Percentiles rank a stretch among this genome's conserved stretches.
phyloP scores from a whole-genome alignment of 2,113 vertebrate species.

The Loxodonta africana region DNA sequence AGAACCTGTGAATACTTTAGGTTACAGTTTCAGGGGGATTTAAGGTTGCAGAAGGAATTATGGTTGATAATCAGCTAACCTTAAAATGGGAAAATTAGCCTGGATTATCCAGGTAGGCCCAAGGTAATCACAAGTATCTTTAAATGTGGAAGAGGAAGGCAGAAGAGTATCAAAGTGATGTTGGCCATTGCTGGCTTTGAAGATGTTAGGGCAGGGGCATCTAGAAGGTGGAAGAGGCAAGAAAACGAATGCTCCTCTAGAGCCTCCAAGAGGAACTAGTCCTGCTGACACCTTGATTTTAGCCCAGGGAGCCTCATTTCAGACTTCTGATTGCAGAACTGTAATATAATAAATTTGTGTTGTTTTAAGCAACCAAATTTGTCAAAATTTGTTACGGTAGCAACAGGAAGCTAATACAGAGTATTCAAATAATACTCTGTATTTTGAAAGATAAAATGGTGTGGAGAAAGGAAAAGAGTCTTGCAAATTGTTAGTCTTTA shows the following conservation, averaged over 20 bases:
- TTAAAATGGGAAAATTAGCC: not conserved
- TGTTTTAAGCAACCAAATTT: not conserved
- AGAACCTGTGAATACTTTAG: not conserved
- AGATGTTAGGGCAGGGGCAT: not conserved
- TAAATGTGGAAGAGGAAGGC: not conserved
- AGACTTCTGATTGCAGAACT: not conserved
- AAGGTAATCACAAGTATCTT: not conserved
- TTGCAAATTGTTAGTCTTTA: not conserved
- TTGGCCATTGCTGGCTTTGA: not conserved
- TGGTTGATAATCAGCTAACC: not conserved
- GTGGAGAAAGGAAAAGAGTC: not conserved
- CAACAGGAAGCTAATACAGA: not conserved
- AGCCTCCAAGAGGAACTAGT: not conserved
- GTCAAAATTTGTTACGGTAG: not conserved
- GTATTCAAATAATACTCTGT: not conserved
- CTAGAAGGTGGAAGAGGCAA: not conserved
- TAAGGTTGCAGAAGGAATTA: not conserved
- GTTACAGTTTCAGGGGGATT: not conserved
- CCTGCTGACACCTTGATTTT: not conserved
- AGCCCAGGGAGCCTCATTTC: not conserved
- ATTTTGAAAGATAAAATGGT: conserved; percentile 11
- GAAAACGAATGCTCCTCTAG: not conserved
- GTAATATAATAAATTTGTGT: not conserved
- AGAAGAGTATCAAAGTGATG: not conserved
- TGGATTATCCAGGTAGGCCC: too few relatives aligned